phyloP scores from a whole-genome alignment of 2,888 invertebrate genomes.

The Meghimatium bilineatum region DNA sequence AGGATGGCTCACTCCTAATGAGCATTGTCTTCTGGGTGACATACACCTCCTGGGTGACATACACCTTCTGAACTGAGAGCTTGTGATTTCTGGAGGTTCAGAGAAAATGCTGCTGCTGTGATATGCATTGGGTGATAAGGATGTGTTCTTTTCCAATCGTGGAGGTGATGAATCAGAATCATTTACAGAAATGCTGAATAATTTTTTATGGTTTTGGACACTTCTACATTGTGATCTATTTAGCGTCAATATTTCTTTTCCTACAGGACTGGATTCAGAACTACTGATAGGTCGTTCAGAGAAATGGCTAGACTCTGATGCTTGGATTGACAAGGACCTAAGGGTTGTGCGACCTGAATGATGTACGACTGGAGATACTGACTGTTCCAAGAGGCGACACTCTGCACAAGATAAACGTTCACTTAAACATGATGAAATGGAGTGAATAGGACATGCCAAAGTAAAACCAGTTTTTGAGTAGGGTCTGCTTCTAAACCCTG shows the following conservation, averaged over 20 bases:
- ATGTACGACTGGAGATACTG: constrained; percentile 29
- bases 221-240: background rate
- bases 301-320: constrained; percentile 18
- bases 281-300: constrained; percentile 32
- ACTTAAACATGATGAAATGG: constrained; percentile 8
- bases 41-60: constrained; percentile 24
- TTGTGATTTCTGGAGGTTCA: constrained; percentile 44
- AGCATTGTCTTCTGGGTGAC: constrained; percentile 38
- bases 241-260: background rate
- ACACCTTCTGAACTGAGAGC: constrained; percentile 28
- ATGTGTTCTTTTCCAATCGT: constrained; percentile 35
- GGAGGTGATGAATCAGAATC: constrained; percentile 48
- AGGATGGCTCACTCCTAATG: background rate
- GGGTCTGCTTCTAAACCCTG: constrained; percentile 33
- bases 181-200: constrained; percentile 30
- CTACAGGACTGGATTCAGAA: constrained; percentile 43
- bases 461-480: constrained; percentile 12
- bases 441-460: constrained; percentile 43
- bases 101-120: constrained; percentile 33
- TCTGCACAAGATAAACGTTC: constrained; percentile 41
- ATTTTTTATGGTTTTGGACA: constrained; percentile 36
- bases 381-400: constrained; percentile 45
- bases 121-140: constrained; percentile 39
- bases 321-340: constrained; percentile 32
- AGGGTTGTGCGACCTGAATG: constrained; percentile 31